These are phyloP conservation scores for Harpagoxenus sublaevis DNA, from an alignment of 2,888 invertebrate genomes.

Conservation along the genomic window DNA sequence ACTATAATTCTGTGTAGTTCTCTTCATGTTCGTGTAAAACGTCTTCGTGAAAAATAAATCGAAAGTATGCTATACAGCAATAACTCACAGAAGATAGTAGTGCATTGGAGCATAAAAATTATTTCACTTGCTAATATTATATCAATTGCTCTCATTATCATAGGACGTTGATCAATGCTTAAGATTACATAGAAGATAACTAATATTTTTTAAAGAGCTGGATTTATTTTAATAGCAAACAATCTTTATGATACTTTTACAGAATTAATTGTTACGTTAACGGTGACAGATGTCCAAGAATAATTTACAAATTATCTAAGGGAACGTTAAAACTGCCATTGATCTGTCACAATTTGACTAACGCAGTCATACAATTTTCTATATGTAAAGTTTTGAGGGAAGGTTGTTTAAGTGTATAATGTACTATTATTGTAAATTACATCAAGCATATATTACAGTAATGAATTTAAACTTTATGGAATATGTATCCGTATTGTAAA, in stretches of 20 bases:
- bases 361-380: slow-evolving; percentile 68
- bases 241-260: slow-evolving; percentile 56
- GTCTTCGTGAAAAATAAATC: slow-evolving; percentile 79
- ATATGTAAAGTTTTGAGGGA: slow-evolving; percentile 74
- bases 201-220: slow-evolving; percentile 58
- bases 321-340: slow-evolving; percentile 67
- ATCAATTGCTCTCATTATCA: slow-evolving; percentile 43
- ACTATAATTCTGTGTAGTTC: slow-evolving; percentile 81
- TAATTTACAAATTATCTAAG: slow-evolving; percentile 52
- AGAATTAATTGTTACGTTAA: slow-evolving; percentile 62
- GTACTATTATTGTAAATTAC: slow-evolving; percentile 81
- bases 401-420: slow-evolving; percentile 73
- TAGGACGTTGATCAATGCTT: slow-evolving; percentile 32
- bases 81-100: slow-evolving; percentile 59
- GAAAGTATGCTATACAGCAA: slow-evolving; percentile 68
- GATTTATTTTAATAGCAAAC: slow-evolving; percentile 63
- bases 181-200: slow-evolving; percentile 23
- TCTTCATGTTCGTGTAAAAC: slow-evolving; percentile 79
- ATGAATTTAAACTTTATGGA: slow-evolving; percentile 56
- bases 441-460: slow-evolving; percentile 73
- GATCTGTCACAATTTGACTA: slow-evolving; percentile 54
- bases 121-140: slow-evolving; percentile 44
- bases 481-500: slow-evolving; percentile 64
- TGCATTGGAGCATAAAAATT: slow-evolving; percentile 51
- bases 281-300: slow-evolving; percentile 50